A percentile compares a stretch with the other conserved stretches of the same genome.
Evolutionary conservation across 2,113 vertebrate genomes (phyloP).

Genomic region (Tragelaphus scriptus): DNA sequence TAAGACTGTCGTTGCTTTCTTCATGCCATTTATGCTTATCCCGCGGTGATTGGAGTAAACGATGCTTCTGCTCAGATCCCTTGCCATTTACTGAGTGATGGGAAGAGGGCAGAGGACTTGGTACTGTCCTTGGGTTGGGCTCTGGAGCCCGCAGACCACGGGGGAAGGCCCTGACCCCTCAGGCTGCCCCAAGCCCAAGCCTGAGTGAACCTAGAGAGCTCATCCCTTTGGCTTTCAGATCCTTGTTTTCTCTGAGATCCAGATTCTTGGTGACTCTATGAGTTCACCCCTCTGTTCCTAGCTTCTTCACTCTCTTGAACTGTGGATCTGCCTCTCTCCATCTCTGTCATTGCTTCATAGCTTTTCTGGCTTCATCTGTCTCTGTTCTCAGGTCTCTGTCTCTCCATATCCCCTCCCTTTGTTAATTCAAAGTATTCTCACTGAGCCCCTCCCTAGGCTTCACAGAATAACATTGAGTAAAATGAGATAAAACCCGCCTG

Average conservation of each 20-base stretch:
- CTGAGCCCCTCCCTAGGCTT: conserved; percentile 28
- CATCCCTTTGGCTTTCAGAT: not conserved
- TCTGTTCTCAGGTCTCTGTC: not conserved
- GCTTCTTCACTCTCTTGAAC: not conserved
- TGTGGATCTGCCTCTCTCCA: not conserved
- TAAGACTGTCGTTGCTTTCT: not conserved
- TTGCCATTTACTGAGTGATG: not conserved
- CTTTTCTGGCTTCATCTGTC: not conserved
- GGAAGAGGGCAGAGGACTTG: not conserved
- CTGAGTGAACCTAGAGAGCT: not conserved
- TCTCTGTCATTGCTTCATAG: not conserved
- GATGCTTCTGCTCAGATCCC: not conserved
- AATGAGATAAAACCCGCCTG: conserved; percentile 50
- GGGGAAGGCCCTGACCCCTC: not conserved
- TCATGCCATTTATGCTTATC: accelerated
- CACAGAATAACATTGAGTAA: conserved; percentile 57
- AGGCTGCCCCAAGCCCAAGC: not conserved
- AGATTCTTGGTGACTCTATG: not conserved
- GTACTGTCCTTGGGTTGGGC: not conserved
- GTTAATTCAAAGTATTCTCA: conserved; percentile 56
- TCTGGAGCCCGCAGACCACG: not conserved
- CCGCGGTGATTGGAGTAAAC: not conserved
- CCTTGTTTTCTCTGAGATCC: not conserved
- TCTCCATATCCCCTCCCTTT: not conserved
- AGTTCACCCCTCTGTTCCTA: not conserved